These are phyloP conservation scores for Lepidocyrtoides sp. DNA, from an alignment of 2,888 invertebrate genomes.

Conservation along the genomic window DNA sequence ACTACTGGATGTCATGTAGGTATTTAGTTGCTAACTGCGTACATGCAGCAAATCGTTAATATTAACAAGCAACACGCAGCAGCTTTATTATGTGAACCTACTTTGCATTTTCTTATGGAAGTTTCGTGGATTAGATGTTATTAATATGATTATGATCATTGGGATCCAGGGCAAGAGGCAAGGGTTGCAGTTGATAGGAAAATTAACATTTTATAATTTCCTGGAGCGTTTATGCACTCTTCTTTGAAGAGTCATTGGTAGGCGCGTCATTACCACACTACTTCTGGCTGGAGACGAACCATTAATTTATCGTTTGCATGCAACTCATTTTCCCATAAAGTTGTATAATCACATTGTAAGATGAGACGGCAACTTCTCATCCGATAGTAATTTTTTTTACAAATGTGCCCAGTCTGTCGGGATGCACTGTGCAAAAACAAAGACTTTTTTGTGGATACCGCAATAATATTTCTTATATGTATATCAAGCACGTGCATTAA, in stretches of 20 bases:
- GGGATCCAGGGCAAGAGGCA: background rate
- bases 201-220: conserved; percentile 1
- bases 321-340: background rate
- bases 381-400: too few relatives aligned
- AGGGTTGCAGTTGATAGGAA: background rate
- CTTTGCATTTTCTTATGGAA: background rate
- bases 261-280: background rate
- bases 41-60: background rate
- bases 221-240: background rate
- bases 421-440: background rate
- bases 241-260: background rate
- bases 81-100: conserved; percentile 9
- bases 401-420: too few relatives aligned
- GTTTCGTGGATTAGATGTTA: conserved; percentile 1
- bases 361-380: background rate
- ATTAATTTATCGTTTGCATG: background rate
- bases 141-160: background rate
- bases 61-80: background rate
- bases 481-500: conserved; percentile 33
- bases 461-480: conserved; percentile 9
- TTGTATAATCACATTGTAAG: background rate
- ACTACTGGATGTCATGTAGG: background rate
- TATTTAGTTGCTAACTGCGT: too few relatives aligned
- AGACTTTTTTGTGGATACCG: background rate
- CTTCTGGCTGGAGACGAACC: background rate